Conservation (phyloP, 2,113 vertebrate species). For the Apteryx mantelli region DNA sequence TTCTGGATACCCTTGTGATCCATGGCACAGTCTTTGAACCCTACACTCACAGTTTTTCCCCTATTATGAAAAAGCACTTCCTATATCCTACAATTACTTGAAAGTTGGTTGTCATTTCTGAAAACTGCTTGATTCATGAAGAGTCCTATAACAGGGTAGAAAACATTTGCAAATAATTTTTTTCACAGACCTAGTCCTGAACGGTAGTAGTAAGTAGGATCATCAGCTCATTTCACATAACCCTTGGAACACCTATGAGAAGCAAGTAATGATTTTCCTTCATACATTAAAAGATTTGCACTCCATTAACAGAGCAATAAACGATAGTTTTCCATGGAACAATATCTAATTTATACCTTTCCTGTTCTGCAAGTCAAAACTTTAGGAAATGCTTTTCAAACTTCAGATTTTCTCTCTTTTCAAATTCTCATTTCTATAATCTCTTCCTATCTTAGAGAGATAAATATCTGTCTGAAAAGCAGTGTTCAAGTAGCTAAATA, state of each 20-base stretch:
- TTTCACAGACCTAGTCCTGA: neutral
- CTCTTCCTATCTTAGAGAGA: conserved; percentile 33
- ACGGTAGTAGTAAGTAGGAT: neutral
- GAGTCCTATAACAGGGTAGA: neutral
- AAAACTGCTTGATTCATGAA: neutral
- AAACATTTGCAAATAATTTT: neutral
- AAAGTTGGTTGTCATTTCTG: neutral
- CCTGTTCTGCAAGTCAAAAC: conserved; percentile 31
- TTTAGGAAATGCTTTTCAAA: conserved; percentile 25
- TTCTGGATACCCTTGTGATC: neutral
- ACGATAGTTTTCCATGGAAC: neutral
- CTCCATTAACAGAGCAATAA: conserved; percentile 30
- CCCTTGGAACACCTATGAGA: neutral
- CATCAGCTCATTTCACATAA: conserved; percentile 11
- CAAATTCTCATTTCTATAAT: conserved; percentile 55
- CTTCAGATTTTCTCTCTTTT: neutral
- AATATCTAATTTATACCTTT: neutral
- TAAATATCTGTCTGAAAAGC: conserved; percentile 49
- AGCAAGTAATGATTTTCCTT: conserved; percentile 38
- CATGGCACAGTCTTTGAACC: neutral
- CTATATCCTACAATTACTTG: neutral
- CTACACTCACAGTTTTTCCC: neutral
- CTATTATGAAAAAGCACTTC: neutral
- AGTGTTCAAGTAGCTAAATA: conserved; percentile 21
- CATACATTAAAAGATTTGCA: conserved; percentile 37